Evolutionary conservation across 2,797 vertebrate genomes (phyloP), one percentile per base, ranked within the genome.

Genomic region (Pseudochromis fuscus): DNA sequence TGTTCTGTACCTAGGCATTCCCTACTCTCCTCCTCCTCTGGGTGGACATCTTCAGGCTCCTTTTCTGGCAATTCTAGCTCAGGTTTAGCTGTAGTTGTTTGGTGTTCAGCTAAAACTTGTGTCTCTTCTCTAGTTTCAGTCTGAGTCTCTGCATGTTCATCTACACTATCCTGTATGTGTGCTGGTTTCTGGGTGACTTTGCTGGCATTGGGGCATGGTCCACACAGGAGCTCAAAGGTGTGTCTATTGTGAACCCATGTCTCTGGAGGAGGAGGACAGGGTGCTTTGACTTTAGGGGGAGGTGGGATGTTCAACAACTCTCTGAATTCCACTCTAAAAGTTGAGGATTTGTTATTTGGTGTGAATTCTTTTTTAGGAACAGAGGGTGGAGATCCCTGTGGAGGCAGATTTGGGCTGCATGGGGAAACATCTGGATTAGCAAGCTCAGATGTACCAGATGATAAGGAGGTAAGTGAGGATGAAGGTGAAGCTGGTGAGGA

Each of bases 241-340:
- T 4, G 74, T 76, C 75, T 92, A 80, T 91, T 95, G 63, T 95
- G 88, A 44, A 71, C 91, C 93, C 94, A 96, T 21, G 91, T 83
- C 67, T 96, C 95, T 30, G 91, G 95, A 67, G 96, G 97, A 12
- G 96, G 98, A 0, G 95, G 94, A 48, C 94, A 95, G 12, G 98
- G 97, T 3, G 98, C 97, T 13, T 95, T 95, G 30, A 98, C 94
- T 71, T 96, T 97, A 45, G 98, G 98, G 53, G 96, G 96, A 3
- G 96, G 95, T 0, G 98, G 98, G 80, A 98, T 97, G 64, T 95
- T 81, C 59, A 96, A 92, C 23, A 93, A 57, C 82, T 95, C 25
- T 56, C 73, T 87, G 80, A 91, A 35, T 50, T 88, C 71, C 69
- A 15, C 28, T n/a, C 37, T 45, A 12, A 83, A 49, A 18, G 67